These are phyloP conservation scores for Urocolius indicus DNA, from an alignment of 2,113 vertebrate species.

Conservation along the genomic window DNA sequence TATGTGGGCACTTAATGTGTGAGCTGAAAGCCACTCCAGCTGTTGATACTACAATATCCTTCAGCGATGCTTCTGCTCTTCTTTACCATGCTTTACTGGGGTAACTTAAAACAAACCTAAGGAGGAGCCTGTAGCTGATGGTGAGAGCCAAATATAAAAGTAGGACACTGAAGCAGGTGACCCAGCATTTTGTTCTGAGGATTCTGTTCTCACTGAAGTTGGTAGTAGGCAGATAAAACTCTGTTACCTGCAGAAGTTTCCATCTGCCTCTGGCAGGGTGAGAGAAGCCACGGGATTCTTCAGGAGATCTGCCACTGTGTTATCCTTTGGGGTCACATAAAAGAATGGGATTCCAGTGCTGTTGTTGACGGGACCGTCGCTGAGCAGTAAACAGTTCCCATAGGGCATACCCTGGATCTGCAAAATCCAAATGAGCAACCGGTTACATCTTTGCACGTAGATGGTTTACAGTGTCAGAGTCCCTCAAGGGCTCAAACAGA, in stretches of 20 bases:
- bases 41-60: background rate
- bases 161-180: background rate
- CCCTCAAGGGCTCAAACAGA: background rate
- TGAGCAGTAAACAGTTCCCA: slow-evolving; percentile 89
- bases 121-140: background rate
- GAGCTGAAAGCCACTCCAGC: background rate
- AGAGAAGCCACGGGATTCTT: slow-evolving; percentile 84
- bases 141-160: background rate
- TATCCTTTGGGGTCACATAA: slow-evolving; percentile 85
- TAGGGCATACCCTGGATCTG: slow-evolving; percentile 89
- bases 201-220: background rate
- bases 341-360: slow-evolving; percentile 90
- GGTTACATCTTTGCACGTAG: background rate
- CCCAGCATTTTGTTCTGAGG: background rate
- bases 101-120: background rate
- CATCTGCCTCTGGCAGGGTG: slow-evolving; percentile 85
- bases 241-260: slow-evolving; percentile 87
- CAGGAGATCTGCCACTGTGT: slow-evolving; percentile 80
- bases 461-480: accelerated
- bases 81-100: background rate
- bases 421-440: slow-evolving; percentile 14
- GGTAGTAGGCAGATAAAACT: background rate
- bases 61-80: background rate
- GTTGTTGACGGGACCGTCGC: slow-evolving; percentile 87
- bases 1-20: background rate